A percentile compares a stretch with the other conserved stretches of the same genome.
phyloP scores from a whole-genome alignment of 1,140 invertebrate species.

The Drosophila orena region DNA sequence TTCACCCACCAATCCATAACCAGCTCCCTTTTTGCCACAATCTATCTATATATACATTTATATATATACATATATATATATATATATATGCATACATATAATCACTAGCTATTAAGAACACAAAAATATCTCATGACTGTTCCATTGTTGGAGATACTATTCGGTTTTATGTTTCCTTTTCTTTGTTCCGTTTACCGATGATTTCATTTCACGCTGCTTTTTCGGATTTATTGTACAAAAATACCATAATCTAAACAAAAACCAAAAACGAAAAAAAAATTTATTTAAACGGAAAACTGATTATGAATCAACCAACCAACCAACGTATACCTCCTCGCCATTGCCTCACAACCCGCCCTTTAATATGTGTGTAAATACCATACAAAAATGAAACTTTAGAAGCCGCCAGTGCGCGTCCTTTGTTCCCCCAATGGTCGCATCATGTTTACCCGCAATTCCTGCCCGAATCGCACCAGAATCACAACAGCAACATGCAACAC shows the following conservation, averaged over 20 bases:
- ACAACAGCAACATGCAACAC: constrained; percentile 76
- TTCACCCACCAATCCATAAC: background rate
- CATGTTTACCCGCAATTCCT: constrained; percentile 96
- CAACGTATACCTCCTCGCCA: constrained; percentile 46
- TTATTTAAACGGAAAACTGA: constrained; percentile 28
- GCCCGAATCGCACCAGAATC: constrained; percentile 92
- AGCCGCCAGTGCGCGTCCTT: constrained; percentile 87
- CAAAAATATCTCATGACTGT: constrained; percentile 60
- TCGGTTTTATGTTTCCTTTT: constrained; percentile 79
- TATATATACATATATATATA: constrained; percentile 9
- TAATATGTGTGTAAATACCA: constrained; percentile 23
- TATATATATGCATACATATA: constrained; percentile 24
- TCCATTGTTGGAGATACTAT: constrained; percentile 74
- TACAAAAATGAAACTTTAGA: constrained; percentile 51
- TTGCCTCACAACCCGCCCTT: constrained; percentile 32
- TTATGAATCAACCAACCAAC: constrained; percentile 24
- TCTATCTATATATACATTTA: constrained; percentile 4
- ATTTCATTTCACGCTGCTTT: constrained; percentile 85
- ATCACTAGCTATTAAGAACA: constrained; percentile 67
- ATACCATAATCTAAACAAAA: constrained; percentile 33
- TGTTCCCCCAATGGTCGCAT: constrained; percentile 96
- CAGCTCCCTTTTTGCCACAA: constrained; percentile 13
- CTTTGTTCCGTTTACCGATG: constrained; percentile 80
- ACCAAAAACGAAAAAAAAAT: constrained; percentile 13
- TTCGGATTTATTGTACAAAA: constrained; percentile 82